Percentiles rank a stretch among this genome's conserved stretches.
Evolutionary conservation across 1,140 invertebrate genomes (phyloP).

Genomic region (Mactra quadrangularis): DNA sequence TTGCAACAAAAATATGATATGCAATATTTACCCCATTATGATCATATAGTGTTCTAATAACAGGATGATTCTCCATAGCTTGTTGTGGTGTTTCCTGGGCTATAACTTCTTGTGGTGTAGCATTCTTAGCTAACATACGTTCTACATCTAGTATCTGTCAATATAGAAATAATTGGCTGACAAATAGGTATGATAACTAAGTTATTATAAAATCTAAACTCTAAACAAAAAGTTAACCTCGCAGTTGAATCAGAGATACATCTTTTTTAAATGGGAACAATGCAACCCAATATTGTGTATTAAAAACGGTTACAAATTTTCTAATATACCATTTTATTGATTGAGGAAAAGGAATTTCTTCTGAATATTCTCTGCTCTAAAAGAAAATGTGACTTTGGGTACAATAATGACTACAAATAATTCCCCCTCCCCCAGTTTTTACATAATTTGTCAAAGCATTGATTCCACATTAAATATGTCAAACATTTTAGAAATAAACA

Average conservation of each 20-base stretch:
- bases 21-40: slow-evolving; percentile 90
- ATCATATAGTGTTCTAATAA: slow-evolving; percentile 99
- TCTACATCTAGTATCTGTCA: slow-evolving; percentile 97
- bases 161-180: background rate
- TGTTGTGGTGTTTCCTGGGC: slow-evolving; percentile 91
- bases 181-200: background rate
- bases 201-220: background rate
- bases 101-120: slow-evolving; percentile 82
- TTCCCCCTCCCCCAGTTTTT: no score
- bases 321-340: no score
- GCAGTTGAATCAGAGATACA: background rate
- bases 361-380: no score
- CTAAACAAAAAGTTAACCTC: background rate
- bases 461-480: no score
- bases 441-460: no score
- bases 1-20: no score
- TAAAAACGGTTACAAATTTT: no score
- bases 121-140: slow-evolving; percentile 94
- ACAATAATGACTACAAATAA: no score
- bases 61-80: slow-evolving; percentile 97
- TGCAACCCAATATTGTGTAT: background rate
- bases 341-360: no score
- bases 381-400: no score
- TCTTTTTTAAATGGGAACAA: background rate
- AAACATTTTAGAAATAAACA: no score